phyloP scores from a whole-genome alignment of 2,797 vertebrate genomes.

The Acipenser ruthenus region DNA sequence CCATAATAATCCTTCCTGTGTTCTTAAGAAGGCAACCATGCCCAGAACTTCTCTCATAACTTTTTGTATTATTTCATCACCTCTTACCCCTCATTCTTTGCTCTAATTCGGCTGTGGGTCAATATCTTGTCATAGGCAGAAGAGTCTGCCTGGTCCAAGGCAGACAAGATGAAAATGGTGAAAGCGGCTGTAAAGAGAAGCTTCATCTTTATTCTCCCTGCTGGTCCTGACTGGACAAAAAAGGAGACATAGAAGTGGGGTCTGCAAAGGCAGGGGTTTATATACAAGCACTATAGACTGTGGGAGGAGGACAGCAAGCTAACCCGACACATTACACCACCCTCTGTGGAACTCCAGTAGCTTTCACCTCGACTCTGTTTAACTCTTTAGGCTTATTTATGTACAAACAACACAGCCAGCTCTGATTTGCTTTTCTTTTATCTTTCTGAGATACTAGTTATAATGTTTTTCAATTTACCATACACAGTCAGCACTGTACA shows the following conservation, averaged over 20 bases:
- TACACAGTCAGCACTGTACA: too few species aligned
- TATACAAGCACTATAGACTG: conserved; percentile 67
- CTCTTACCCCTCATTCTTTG: conserved; percentile 87
- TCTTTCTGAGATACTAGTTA: neutral
- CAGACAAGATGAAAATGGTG: conserved; percentile 62
- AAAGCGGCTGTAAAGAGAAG: conserved; percentile 60
- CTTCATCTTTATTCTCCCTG: conserved; percentile 70
- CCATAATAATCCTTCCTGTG: too few species aligned
- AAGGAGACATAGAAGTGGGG: conserved; percentile 62
- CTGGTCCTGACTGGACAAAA: conserved; percentile 40
- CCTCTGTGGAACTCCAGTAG: conserved; percentile 42
- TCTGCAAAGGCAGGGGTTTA: conserved; percentile 62
- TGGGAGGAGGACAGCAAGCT: conserved; percentile 59
- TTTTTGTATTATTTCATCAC: neutral
- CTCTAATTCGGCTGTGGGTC: conserved; percentile 87
- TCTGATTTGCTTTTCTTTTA: neutral
- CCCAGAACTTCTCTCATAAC: too few species aligned
- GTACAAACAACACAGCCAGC: neutral
- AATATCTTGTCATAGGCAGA: conserved; percentile 94
- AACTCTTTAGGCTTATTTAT: neutral
- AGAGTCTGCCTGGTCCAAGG: conserved; percentile 68
- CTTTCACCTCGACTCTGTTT: conserved; percentile 15
- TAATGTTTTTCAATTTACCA: neutral
- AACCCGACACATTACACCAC: conserved; percentile 61
- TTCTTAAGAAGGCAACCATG: too few species aligned